Percentiles rank a stretch among this genome's conserved stretches.
phyloP scores from a whole-genome alignment of 2,113 vertebrate genomes.

The Rostratula benghalensis region DNA sequence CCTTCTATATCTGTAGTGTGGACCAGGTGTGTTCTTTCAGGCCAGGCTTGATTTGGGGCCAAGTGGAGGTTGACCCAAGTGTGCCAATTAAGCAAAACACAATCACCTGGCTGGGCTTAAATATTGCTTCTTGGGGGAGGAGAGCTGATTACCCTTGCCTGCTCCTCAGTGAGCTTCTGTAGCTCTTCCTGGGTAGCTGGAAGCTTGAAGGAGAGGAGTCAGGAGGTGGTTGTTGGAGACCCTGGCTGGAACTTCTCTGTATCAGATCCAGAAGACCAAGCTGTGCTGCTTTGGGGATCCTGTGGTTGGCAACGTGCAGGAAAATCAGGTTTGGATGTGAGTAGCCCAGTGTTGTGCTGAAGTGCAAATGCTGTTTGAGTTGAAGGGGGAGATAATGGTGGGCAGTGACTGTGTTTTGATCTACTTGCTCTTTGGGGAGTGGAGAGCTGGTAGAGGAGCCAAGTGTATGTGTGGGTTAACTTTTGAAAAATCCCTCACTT shows the following conservation, averaged over 20 bases:
- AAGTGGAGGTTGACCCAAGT: neutral
- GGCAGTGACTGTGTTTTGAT: fast-evolving
- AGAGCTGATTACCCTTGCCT: neutral
- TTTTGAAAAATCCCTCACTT: fast-evolving
- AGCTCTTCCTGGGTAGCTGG: neutral
- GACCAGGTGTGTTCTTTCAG: neutral
- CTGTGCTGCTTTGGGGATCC: neutral
- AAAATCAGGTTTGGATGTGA: neutral
- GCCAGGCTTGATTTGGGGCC: neutral
- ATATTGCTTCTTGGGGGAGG: neutral
- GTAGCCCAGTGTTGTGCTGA: fast-evolving
- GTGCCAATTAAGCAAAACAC: neutral
- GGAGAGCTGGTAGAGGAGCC: neutral
- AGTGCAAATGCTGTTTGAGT: fast-evolving
- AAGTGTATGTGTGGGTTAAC: fast-evolving
- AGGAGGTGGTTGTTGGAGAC: neutral
- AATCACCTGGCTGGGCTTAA: neutral
- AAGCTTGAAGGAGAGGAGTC: neutral
- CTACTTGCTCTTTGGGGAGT: fast-evolving
- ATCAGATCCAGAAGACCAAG: fast-evolving
- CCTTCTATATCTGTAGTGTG: neutral
- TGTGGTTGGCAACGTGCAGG: fast-evolving
- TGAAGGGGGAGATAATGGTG: neutral
- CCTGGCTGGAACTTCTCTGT: neutral
- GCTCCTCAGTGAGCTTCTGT: neutral